Conservation (phyloP, 2,888 invertebrate species). For the Fragum fragum region DNA sequence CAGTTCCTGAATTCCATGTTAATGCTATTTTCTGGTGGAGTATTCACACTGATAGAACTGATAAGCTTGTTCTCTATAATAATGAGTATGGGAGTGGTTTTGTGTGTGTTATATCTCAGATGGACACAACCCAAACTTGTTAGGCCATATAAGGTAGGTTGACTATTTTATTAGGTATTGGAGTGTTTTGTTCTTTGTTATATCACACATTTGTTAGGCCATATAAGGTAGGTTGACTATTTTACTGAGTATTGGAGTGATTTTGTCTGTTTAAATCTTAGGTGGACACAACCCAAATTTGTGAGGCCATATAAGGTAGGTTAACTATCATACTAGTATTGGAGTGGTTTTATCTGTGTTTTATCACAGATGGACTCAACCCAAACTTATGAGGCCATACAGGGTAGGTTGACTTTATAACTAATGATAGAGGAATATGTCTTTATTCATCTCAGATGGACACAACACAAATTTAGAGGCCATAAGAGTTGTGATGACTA, state of each 20-base stretch:
- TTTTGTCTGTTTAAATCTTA: conserved; percentile 73
- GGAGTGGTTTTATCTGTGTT: conserved; percentile 74
- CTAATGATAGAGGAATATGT: too few species aligned
- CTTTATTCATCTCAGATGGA: too few species aligned
- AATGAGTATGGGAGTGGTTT: conserved; percentile 74
- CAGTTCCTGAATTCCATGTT: conserved; percentile 44
- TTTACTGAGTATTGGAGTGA: conserved; percentile 73
- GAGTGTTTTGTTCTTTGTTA: conserved; percentile 74
- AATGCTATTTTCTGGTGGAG: conserved; percentile 77
- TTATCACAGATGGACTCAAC: conserved; percentile 76
- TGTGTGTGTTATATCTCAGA: conserved; percentile 76
- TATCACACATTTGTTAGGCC: too few species aligned
- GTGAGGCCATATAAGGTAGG: conserved; percentile 80
- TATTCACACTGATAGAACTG: conserved; percentile 77
- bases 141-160: conserved; percentile 80
- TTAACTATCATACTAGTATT: too few species aligned
- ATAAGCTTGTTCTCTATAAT: conserved; percentile 78
- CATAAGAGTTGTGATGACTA: too few species aligned
- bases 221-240: conserved; percentile 79
- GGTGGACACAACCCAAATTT: conserved; percentile 73
- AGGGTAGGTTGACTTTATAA: too few species aligned
- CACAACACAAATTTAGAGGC: too few species aligned
- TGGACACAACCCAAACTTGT: conserved; percentile 71
- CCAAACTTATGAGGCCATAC: conserved; percentile 67
- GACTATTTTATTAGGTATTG: too few species aligned